Percentiles rank a stretch among this genome's conserved stretches.
These are phyloP conservation scores for Notamacropus eugenii DNA, from an alignment of 2,797 vertebrate species.

Conservation along the genomic window DNA sequence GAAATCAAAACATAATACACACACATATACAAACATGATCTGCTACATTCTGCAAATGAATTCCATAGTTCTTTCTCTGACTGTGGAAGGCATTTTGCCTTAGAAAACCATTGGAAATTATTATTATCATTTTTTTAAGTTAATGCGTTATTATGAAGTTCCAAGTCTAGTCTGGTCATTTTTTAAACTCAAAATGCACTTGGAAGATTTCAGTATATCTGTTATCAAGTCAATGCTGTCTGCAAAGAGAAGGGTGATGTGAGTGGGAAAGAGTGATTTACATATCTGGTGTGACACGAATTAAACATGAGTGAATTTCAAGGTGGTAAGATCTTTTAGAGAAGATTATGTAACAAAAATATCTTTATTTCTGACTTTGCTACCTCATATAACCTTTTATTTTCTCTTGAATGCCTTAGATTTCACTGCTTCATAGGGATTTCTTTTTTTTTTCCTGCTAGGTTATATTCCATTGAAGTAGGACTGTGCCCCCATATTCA, in stretches of 20 bases:
- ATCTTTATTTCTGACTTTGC: background rate
- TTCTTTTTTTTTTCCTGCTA: background rate
- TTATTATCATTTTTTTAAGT: too few relatives aligned
- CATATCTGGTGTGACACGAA: background rate
- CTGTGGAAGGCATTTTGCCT: too few relatives aligned
- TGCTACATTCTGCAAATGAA: too few relatives aligned
- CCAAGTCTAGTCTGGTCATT: too few relatives aligned
- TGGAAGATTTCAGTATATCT: background rate
- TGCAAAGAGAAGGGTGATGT: background rate
- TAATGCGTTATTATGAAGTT: too few relatives aligned
- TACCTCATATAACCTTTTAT: background rate
- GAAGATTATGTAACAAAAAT: background rate
- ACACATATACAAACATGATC: too few relatives aligned
- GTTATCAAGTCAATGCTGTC: background rate
- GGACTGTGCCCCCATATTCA: background rate
- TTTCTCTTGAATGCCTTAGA: slow-evolving; percentile 10
- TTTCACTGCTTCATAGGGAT: slow-evolving; percentile 10
- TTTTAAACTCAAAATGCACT: background rate
- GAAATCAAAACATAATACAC: too few relatives aligned
- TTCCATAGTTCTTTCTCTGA: too few relatives aligned
- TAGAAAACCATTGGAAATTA: too few relatives aligned
- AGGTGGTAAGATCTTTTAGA: background rate
- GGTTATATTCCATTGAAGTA: background rate
- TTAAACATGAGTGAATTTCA: background rate
- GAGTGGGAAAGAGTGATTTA: background rate